A percentile compares a stretch with the other conserved stretches of the same genome.
These are phyloP conservation scores for Aphelinus certus DNA, from an alignment of 1,140 invertebrate genomes.

Conservation along the genomic window DNA sequence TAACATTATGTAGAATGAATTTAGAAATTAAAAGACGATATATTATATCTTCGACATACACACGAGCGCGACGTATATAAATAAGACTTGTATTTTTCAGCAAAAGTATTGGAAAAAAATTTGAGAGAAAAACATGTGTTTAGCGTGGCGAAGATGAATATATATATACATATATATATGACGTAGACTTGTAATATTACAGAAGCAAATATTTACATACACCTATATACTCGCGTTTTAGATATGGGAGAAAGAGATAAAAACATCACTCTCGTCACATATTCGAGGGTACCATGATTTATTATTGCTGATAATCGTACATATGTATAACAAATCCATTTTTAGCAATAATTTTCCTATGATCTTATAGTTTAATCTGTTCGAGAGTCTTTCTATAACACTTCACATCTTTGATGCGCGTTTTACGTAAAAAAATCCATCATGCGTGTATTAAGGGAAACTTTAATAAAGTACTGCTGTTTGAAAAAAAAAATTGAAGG, in stretches of 20 bases:
- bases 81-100: slow-evolving; percentile 27
- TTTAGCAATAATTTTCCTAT: slow-evolving; percentile 21
- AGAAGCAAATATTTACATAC: slow-evolving; percentile 26
- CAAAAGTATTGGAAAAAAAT: slow-evolving; percentile 5
- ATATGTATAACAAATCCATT: slow-evolving; percentile 7
- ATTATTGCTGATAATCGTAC: slow-evolving; percentile 8
- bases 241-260: not conserved
- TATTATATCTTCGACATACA: not conserved
- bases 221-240: slow-evolving; percentile 6
- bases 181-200: slow-evolving; percentile 9
- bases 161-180: not conserved
- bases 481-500: slow-evolving; percentile 5
- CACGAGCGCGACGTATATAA: slow-evolving; percentile 10
- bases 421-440: slow-evolving; percentile 25
- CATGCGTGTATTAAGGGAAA: slow-evolving; percentile 22
- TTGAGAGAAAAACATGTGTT: not conserved
- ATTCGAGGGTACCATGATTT: not conserved
- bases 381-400: slow-evolving; percentile 9
- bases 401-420: slow-evolving; percentile 16
- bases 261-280: not conserved
- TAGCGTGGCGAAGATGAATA: not conserved
- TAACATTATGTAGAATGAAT: no score
- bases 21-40: no score
- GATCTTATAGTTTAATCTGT: slow-evolving; percentile 12
- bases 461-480: slow-evolving; percentile 34